Percentiles rank a stretch among this genome's conserved stretches.
phyloP scores from a whole-genome alignment of 2,113 vertebrate species.

The Anseranas semipalmata region DNA sequence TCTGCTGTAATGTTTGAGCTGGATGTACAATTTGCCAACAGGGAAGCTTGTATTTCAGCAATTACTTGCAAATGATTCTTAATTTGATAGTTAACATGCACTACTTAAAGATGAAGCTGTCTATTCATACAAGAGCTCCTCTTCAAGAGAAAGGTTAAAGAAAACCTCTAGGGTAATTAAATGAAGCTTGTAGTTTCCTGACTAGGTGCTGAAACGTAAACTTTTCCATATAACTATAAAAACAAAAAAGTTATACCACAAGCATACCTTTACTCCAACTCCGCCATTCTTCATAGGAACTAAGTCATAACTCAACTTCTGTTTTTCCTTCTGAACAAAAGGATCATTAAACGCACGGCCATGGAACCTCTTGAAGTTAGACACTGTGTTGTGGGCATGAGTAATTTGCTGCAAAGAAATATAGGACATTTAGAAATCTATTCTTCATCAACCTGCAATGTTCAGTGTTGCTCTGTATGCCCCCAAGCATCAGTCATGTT shows the following conservation, averaged over 20 bases:
- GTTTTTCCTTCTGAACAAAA: slow-evolving; percentile 80
- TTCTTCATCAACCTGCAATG: background rate
- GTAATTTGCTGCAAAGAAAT: slow-evolving; percentile 79
- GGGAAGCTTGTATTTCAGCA: background rate
- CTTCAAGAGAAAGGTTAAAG: background rate
- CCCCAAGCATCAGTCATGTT: background rate
- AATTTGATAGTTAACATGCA: background rate
- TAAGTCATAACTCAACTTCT: slow-evolving; percentile 79
- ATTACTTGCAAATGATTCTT: background rate
- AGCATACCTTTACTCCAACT: slow-evolving; percentile 83
- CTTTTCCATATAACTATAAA: background rate
- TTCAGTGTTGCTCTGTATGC: background rate
- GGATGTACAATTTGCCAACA: background rate
- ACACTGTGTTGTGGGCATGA: slow-evolving; percentile 83
- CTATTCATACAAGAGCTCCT: background rate
- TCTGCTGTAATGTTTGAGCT: background rate
- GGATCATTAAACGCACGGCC: slow-evolving; percentile 79
- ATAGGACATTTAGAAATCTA: background rate
- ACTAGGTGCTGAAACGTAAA: background rate
- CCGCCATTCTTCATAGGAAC: slow-evolving; percentile 81
- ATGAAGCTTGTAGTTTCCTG: background rate
- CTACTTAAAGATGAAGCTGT: background rate
- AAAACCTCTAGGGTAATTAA: background rate
- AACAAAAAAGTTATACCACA: background rate
- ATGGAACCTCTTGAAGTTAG: slow-evolving; percentile 84